Conservation (phyloP, 2,888 invertebrate genomes). For the Neria commutata region DNA sequence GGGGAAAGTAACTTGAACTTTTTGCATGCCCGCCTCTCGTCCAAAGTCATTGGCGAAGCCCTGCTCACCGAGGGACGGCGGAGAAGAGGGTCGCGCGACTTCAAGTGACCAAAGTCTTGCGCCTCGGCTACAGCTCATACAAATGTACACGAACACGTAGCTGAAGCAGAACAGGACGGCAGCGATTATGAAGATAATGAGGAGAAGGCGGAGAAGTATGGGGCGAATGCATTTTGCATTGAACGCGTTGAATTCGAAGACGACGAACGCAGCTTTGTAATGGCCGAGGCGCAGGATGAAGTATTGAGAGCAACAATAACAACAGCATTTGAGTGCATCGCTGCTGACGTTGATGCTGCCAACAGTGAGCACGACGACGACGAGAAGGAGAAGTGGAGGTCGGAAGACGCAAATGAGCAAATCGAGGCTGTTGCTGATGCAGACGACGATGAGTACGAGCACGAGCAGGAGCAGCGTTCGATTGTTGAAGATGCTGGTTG, state of each 20-base stretch:
- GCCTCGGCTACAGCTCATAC: slow-evolving; percentile 59
- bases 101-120: slow-evolving; percentile 73
- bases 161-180: slow-evolving; percentile 20
- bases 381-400: not conserved
- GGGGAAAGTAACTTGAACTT: not conserved
- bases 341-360: slow-evolving; percentile 17
- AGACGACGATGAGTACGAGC: not conserved
- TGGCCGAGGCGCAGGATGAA: slow-evolving; percentile 52
- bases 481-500: not conserved
- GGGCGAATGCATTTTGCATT: slow-evolving; percentile 25
- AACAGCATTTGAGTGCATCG: not conserved
- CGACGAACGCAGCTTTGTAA: slow-evolving; percentile 39
- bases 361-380: slow-evolving; percentile 26
- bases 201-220: slow-evolving; percentile 19
- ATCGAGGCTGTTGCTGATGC: not conserved
- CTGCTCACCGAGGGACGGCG: slow-evolving; percentile 62
- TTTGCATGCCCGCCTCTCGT: no score
- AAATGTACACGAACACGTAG: slow-evolving; percentile 36
- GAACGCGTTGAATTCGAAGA: slow-evolving; percentile 40
- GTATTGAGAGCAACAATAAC: slow-evolving; percentile 11
- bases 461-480: no score
- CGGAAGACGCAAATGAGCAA: not conserved
- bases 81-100: slow-evolving; percentile 73
- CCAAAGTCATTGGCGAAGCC: slow-evolving; percentile 56
- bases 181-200: slow-evolving; percentile 41